These are phyloP conservation scores for Odontamblyopus rebecca DNA, from an alignment of 2,797 vertebrate species.

Conservation along the genomic window DNA sequence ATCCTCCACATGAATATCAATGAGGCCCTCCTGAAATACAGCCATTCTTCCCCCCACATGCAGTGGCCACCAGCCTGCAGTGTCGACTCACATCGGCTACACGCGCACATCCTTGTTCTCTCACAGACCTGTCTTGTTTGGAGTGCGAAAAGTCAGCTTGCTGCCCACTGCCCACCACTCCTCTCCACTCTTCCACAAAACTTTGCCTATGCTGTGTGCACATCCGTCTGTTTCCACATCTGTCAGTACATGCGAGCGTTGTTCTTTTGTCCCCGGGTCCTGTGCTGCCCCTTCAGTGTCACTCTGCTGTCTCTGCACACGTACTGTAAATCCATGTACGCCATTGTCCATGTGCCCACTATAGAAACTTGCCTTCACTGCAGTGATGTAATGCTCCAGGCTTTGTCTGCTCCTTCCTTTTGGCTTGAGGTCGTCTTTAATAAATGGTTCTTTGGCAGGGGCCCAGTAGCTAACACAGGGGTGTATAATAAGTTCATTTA, in stretches of 20 bases:
- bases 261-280: constrained; percentile 42
- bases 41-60: constrained; percentile 66
- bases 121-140: constrained; percentile 76
- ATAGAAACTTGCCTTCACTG: constrained; percentile 66
- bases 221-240: constrained; percentile 29
- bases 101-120: constrained; percentile 70
- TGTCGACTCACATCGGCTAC: constrained; percentile 66
- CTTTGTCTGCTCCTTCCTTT: constrained; percentile 70
- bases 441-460: constrained; percentile 66
- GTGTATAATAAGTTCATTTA: constrained; percentile 82
- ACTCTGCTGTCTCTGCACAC: constrained; percentile 44
- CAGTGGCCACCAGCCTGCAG: constrained; percentile 66
- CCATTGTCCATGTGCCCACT: constrained; percentile 52
- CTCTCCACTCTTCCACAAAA: constrained; percentile 60
- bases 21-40: constrained; percentile 72
- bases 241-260: constrained; percentile 41
- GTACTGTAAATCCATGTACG: constrained; percentile 68
- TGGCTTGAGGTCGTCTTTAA: constrained; percentile 71
- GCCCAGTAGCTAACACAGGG: constrained; percentile 71
- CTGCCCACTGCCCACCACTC: constrained; percentile 66
- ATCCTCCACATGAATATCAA: constrained; percentile 78
- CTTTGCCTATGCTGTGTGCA: constrained; percentile 48
- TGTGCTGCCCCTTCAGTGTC: constrained; percentile 44
- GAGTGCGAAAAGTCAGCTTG: constrained; percentile 74
- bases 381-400: constrained; percentile 70